Base-by-base conservation (phyloP, 2,113 vertebrate species). In the Propithecus coquereli region DNA sequence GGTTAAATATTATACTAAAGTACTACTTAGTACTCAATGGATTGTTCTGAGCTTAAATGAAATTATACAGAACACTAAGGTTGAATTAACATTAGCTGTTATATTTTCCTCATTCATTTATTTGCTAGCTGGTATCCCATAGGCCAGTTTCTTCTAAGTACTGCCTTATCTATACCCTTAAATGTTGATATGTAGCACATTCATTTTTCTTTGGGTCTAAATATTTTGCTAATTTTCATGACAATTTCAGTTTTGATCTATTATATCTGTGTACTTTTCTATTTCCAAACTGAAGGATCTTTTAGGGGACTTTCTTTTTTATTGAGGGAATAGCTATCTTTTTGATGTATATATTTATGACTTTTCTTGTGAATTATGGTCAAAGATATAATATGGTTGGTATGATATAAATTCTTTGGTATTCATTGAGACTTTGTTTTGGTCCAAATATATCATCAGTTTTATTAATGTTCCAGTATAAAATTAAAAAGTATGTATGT, bases 391-490 rank as follows among this genome's bases (percentile, higher is more conserved):
- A 68, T 83, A 50, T 52, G 34, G 16, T 59, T 52, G 34, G 20
- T 66, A 70, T 81, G 37, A 68, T 63, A 84, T 45, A 61, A 68
- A 87, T 76, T 80, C 3, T 89, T 63, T 68, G 11, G 0, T 70
- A 63, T 50, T 87, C 13, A 32, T 74, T 43, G 54, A 18, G 23
- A 87, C 70, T 76, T 92, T 85, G 5, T 63, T 96, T 96, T 37
- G 30, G 82, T 2, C 27, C 54, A 90, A 94, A 73, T 93, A 59
- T 25, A 30, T 61, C 34, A 12, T n/a, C 18, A 87, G 2, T 91
- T 96, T 94, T 96, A 13, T n/a, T 93, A 91, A 47, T 84, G n/a
- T 92, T 90, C 10, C 34, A 71, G 18, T 68, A 57, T 66, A 87
- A 77, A 8, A 13, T 71, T 63, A 77, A 90, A 6, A 16, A 80